Evolutionary conservation across 2,888 invertebrate genomes (phyloP).

Genomic region (Pteria penguin): DNA sequence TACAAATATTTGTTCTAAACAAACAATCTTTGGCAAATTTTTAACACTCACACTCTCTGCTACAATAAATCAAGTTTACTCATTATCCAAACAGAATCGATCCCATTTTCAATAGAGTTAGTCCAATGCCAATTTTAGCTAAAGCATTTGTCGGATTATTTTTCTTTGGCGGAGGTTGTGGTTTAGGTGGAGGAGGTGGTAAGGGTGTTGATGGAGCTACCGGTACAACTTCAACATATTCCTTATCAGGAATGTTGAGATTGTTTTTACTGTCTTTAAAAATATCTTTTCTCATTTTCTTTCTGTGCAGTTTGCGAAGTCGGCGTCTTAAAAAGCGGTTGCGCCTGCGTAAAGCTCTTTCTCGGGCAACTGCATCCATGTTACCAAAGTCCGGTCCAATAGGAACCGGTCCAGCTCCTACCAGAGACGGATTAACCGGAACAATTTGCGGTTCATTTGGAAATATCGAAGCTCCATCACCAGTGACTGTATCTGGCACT

Average conservation of each 20-base stretch:
- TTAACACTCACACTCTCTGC: too few relatives aligned
- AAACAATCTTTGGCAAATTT: too few relatives aligned
- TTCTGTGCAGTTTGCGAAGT: not conserved
- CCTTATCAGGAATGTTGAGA: too few relatives aligned
- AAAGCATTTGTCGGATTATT: not conserved
- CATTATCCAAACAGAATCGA: too few relatives aligned
- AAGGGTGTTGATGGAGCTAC: not conserved
- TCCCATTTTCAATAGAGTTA: not conserved
- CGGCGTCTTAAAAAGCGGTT: not conserved
- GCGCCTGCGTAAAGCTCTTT: not conserved
- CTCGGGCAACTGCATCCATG: not conserved
- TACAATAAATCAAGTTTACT: too few relatives aligned
- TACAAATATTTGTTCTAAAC: too few relatives aligned
- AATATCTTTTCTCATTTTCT: not conserved
- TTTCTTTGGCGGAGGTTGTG: not conserved
- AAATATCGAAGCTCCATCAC: not conserved
- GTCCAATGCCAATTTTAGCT: not conserved
- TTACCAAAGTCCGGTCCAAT: not conserved
- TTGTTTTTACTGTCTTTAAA: not conserved
- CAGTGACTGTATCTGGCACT: not conserved
- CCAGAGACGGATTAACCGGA: not conserved
- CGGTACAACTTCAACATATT: not conserved
- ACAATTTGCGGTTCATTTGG: not conserved
- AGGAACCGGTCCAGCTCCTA: not conserved
- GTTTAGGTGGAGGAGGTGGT: too few relatives aligned